Evolutionary conservation across 1,140 invertebrate genomes (phyloP), one percentile per base, ranked within the genome.

Genomic region (Drosophila mayri): DNA sequence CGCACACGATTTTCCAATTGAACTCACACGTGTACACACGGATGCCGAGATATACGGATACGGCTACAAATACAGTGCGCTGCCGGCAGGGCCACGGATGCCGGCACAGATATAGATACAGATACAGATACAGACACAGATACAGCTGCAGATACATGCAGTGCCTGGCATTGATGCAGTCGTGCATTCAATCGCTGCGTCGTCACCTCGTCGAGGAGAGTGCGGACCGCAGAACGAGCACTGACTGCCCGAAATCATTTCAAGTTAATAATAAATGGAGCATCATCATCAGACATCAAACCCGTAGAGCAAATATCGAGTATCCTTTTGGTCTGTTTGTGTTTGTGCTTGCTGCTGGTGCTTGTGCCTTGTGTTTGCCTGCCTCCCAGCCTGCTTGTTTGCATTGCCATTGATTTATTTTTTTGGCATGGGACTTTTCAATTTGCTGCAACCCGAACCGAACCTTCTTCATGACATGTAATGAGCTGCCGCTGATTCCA

Each of bases 1-100:
- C 76, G 86, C 82, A 88, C 91, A 92, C 91, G 91, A 92, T 92
- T 92, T 92, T 92, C 91, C 91, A 92, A 92, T 92, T 92, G 91
- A 92, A 90, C 91, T 91, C 84, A 91, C 91, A 91, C 81, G 81
- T 88, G 75, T 84, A 76, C 82, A 79, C 79, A 59, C 37, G 61
- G 66, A 22, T 79, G 30, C 58, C 43, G 44, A 58, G 46, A 62
- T 54, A 65, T 60, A 82, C 52, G 62, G 37, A 64, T 20, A 58
- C 28, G 38, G 55, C 25, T 37, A 41, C 61, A 47, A 41, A 54
- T 20, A 22, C 66, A 44, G 49, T 20, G 50, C 20, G 25, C 52
- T 64, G 41, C 25, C 4, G 55, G 30, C 30, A 25, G 47, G 25
- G 47, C 47, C 40, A 58, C 14, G 32, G 22, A 58, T 54, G 52